Evolutionary conservation across 1,140 invertebrate species (phyloP).

Genomic region (Drosophila tsacasi): DNA sequence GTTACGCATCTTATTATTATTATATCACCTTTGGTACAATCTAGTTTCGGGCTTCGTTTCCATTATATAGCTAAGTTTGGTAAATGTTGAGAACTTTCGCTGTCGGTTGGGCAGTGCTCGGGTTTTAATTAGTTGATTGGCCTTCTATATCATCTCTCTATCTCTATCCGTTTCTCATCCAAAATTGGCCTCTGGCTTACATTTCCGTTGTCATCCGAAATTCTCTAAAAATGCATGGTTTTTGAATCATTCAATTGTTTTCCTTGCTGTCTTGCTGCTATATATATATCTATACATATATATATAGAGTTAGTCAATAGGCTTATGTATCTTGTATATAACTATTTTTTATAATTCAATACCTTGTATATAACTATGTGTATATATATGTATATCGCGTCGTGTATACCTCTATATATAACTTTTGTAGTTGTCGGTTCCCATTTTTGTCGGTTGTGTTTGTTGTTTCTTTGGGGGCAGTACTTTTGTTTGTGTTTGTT

Average conservation of each 20-base stretch:
- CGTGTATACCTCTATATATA: constrained; percentile 43
- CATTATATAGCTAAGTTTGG: constrained; percentile 30
- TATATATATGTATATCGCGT: constrained; percentile 40
- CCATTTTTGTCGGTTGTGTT: constrained; percentile 54
- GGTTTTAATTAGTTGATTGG: constrained; percentile 45
- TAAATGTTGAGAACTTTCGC: constrained; percentile 51
- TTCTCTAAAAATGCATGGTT: constrained; percentile 31
- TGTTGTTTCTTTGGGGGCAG: constrained; percentile 39
- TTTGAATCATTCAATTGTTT: constrained; percentile 23
- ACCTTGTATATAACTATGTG: constrained; percentile 33
- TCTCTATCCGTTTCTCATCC: background rate
- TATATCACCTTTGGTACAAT: constrained; percentile 12
- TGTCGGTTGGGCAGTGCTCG: constrained; percentile 54
- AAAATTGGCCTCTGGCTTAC: constrained; percentile 44
- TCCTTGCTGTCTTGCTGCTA: constrained; percentile 15
- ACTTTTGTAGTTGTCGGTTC: constrained; percentile 42
- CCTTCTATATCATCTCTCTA: constrained; percentile 1
- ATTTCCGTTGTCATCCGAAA: constrained; percentile 25
- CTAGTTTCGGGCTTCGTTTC: constrained; percentile 27
- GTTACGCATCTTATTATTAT: constrained; percentile 1
- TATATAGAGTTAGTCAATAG: constrained; percentile 24
- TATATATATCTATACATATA: background rate
- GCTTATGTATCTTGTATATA: constrained; percentile 41
- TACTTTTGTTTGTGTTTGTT: constrained; percentile 54
- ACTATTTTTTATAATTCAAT: constrained; percentile 31